A percentile compares a stretch with the other conserved stretches of the same genome.
Evolutionary conservation across 2,113 vertebrate genomes (phyloP).

Genomic region (Cyprinodon brontotheroides): DNA sequence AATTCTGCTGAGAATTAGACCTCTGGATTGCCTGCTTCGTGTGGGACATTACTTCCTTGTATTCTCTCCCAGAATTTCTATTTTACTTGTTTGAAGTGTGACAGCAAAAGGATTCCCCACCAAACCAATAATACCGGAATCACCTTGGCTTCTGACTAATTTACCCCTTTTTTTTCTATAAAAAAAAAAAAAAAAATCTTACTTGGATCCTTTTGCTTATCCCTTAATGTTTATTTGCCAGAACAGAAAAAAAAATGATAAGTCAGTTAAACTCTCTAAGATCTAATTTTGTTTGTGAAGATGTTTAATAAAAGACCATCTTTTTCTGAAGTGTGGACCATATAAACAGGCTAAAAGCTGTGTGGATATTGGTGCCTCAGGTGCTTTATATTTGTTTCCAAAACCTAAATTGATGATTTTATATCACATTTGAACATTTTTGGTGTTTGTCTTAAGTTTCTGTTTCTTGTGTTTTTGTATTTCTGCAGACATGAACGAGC

Average conservation of each 20-base stretch:
- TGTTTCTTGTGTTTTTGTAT: not conserved
- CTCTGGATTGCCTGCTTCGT: too few species aligned
- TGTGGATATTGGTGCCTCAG: not conserved
- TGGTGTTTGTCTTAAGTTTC: not conserved
- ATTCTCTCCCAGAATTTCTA: not conserved
- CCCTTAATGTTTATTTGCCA: too few species aligned
- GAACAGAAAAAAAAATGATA: too few species aligned
- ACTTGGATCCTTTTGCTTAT: too few species aligned
- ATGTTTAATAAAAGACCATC: not conserved
- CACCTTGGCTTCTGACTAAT: not conserved
- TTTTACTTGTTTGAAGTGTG: not conserved
- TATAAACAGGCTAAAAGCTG: too few species aligned
- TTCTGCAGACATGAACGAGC: conserved; percentile 89
- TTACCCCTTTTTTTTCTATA: not conserved
- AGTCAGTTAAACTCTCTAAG: too few species aligned
- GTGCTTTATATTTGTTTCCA: too few species aligned
- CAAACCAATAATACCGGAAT: not conserved
- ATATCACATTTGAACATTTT: not conserved
- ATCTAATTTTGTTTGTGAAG: not conserved
- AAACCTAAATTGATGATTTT: not conserved
- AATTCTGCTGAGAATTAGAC: too few species aligned
- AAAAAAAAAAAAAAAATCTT: too few species aligned
- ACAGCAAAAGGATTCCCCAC: not conserved
- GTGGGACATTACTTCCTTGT: not conserved
- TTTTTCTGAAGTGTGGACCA: not conserved